Conservation (phyloP, 2,113 vertebrate genomes). For the rat (Rattus norvegicus) region DNA sequence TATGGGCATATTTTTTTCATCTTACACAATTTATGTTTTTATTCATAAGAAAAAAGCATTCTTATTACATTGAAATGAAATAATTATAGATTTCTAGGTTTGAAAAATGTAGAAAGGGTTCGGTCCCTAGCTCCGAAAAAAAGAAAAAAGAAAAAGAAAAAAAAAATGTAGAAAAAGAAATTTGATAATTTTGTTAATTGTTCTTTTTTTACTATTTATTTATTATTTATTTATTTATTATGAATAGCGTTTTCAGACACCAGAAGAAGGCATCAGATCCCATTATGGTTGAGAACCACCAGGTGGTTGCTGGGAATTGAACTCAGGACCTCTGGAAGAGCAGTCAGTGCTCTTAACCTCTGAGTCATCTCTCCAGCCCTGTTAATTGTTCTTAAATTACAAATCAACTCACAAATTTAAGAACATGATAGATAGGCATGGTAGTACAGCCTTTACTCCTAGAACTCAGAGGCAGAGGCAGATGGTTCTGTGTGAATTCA, state of each 20-base stretch:
- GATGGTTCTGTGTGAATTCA: background rate
- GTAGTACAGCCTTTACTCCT: background rate
- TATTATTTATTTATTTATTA: no score
- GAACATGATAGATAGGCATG: background rate
- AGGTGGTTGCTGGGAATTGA: no score
- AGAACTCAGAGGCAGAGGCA: background rate
- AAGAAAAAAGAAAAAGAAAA: no score
- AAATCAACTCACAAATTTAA: background rate
- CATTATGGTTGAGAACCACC: no score
- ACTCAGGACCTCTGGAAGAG: no score
- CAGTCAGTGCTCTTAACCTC: no score
- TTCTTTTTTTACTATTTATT: background rate
- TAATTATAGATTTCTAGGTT: background rate
- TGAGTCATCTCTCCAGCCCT: no score
- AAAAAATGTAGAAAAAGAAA: background rate
- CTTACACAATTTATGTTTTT: background rate
- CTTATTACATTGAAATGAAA: background rate
- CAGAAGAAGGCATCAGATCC: no score
- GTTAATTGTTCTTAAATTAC: background rate
- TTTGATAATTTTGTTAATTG: background rate
- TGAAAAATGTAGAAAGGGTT: background rate
- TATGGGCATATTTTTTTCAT: background rate
- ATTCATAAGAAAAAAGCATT: background rate
- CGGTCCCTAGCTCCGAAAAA: no score
- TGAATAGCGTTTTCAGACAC: no score